These are phyloP conservation scores for Lonchura striata DNA, from an alignment of 2,113 vertebrate species.

Conservation along the genomic window DNA sequence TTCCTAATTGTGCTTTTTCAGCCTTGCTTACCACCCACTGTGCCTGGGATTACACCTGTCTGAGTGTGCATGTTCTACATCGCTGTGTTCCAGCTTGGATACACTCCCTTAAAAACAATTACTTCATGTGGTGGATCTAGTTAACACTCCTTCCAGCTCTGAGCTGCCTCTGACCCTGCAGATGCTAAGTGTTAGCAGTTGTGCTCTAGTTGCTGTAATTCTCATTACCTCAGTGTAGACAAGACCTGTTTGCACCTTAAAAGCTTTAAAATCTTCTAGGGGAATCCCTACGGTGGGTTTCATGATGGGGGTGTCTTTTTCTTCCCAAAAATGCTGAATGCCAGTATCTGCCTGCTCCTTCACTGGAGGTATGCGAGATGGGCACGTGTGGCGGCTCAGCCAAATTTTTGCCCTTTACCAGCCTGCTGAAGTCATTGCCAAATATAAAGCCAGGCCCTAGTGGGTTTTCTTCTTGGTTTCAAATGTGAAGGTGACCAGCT, in stretches of 20 bases:
- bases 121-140: slow-evolving; percentile 12
- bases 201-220: not conserved
- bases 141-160: slow-evolving; percentile 5
- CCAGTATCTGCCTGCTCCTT: not conserved
- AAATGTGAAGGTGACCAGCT: slow-evolving; percentile 39
- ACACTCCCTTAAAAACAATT: slow-evolving; percentile 59
- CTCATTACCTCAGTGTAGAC: slow-evolving; percentile 16
- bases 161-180: slow-evolving; percentile 1
- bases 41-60: slow-evolving; percentile 60
- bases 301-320: not conserved
- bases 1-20: slow-evolving; percentile 32
- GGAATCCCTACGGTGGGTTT: not conserved
- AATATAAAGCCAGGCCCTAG: not conserved
- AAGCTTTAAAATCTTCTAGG: not conserved
- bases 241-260: slow-evolving; percentile 37
- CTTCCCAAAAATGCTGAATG: not conserved
- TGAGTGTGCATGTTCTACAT: not conserved
- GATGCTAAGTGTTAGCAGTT: slow-evolving; percentile 21
- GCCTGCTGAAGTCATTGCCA: not conserved
- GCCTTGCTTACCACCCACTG: not conserved
- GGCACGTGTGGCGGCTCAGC: not conserved
- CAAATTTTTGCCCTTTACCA: slow-evolving; percentile 11
- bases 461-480: slow-evolving; percentile 33
- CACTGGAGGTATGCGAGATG: not conserved
- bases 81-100: slow-evolving; percentile 38